Base-by-base conservation (phyloP, 2,113 vertebrate genomes). In the Mellivora capensis region DNA sequence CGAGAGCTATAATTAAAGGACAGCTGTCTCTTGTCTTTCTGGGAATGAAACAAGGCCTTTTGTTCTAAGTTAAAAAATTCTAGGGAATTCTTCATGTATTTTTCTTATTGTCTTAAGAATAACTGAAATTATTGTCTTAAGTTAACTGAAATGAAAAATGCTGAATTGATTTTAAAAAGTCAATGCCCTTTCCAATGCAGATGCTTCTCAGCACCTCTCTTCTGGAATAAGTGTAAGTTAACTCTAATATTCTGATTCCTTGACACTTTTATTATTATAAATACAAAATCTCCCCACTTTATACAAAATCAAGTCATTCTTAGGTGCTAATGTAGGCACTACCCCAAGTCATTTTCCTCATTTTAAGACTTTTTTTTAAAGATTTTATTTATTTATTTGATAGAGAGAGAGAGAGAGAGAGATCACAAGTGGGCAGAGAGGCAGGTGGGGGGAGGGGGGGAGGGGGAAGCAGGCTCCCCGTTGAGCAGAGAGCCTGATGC, bases 61-160 rank as follows among this genome's bases (percentile, higher is more conserved):
- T 95, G 44, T 90, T 67, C 44, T 72, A 89, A 88, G 34, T 97
- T 91, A 89, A 67, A 9, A 87, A 95, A 90, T 64, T 27, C 39
- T 42, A n/a, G 25, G 20, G 21, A 87, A 85, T 52, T 87, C 74
- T 93, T 89, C 67, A 37, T 74, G 39, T 61, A 80, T 80, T 83
- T 44, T 77, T 25, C 29, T 71, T 69, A 47, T 59, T 44, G 42
- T 83, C 91, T 61, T 49, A 87, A 57, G 62, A 90, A 90, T 62
- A 83, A 54, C 52, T 18, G 52, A 54, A 54, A 54, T 54, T 54
- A 54, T 18, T 18, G 52, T 54, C 52, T 54, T 54, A 6, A 54
- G 39, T 88, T 67, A 89, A 74, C 44, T n/a, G 44, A 91, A 72
- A 15, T 74, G 67, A 86, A 67, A 79, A 79, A 76, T 76, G 52